These are phyloP conservation scores for Lates calcarifer DNA, from an alignment of 2,113 vertebrate species.

Conservation along the genomic window DNA sequence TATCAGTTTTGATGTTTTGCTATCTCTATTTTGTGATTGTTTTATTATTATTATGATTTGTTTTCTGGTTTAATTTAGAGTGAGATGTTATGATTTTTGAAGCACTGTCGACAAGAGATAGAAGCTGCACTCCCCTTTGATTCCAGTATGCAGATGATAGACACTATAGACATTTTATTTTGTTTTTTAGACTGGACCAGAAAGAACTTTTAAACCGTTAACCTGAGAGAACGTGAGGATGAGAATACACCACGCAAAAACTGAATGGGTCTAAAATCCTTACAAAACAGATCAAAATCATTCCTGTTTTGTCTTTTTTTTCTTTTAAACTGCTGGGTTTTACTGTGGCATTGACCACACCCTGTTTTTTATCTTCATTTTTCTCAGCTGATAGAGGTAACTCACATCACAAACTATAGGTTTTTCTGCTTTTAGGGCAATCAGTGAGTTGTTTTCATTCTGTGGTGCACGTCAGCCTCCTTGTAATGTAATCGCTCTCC, in stretches of 20 bases:
- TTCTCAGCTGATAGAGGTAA: neutral
- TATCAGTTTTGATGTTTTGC: slow-evolving; percentile 68
- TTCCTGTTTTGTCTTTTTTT: neutral
- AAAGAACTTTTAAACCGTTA: too few species aligned
- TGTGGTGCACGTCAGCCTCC: neutral
- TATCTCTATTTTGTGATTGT: slow-evolving; percentile 69
- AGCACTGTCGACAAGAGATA: slow-evolving; percentile 76
- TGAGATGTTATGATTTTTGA: slow-evolving; percentile 69
- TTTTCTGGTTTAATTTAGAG: slow-evolving; percentile 61
- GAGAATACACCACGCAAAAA: neutral
- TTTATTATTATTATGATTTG: slow-evolving; percentile 54
- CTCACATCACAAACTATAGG: neutral
- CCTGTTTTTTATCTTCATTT: neutral
- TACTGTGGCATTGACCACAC: neutral
- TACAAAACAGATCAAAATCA: neutral
- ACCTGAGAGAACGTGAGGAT: neutral
- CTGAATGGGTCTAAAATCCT: neutral
- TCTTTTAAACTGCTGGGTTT: neutral
- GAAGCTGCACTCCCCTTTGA: slow-evolving; percentile 70
- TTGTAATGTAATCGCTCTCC: neutral
- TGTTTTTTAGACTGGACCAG: neutral
- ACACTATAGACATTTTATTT: slow-evolving; percentile 17
- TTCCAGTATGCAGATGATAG: slow-evolving; percentile 36
- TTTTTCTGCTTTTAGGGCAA: neutral
- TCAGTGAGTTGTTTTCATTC: neutral